These are phyloP conservation scores for Melipona quadrifasciata DNA, from an alignment of 1,140 invertebrate species.

Conservation along the genomic window DNA sequence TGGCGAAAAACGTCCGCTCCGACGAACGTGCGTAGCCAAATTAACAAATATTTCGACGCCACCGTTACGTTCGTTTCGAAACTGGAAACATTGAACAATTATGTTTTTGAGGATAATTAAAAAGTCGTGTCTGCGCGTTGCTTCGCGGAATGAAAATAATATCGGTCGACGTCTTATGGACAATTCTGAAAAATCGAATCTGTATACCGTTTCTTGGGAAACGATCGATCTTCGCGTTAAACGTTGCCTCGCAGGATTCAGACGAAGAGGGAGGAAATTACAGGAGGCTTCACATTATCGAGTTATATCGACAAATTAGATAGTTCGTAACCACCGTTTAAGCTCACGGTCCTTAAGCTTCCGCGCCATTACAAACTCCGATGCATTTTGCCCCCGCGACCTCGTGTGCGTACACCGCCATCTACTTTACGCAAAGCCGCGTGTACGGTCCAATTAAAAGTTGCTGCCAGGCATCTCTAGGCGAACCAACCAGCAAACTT, in stretches of 20 bases:
- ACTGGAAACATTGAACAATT: too few relatives aligned
- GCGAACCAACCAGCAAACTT: constrained; percentile 17
- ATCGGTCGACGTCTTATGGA: too few relatives aligned
- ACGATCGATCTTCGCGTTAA: neutral
- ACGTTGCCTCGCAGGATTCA: neutral
- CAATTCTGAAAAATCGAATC: too few relatives aligned
- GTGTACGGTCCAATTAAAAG: constrained; percentile 35
- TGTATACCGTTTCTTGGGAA: too few relatives aligned
- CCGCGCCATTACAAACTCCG: constrained; percentile 28
- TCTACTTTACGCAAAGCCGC: constrained; percentile 21
- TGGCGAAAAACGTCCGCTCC: neutral
- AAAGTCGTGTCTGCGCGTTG: too few relatives aligned
- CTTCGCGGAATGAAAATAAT: too few relatives aligned
- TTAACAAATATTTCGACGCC: neutral
- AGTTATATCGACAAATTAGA: constrained; percentile 34
- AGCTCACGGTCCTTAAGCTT: neutral
- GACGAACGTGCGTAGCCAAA: neutral
- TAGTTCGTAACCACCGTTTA: constrained; percentile 17
- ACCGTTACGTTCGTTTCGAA: too few relatives aligned
- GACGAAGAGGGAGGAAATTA: constrained; percentile 6
- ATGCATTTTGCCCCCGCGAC: constrained; percentile 10
- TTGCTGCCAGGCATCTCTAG: neutral
- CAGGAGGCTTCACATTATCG: constrained; percentile 13
- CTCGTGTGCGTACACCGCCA: neutral
- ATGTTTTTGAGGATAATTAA: too few relatives aligned